phyloP scores from a whole-genome alignment of 2,888 invertebrate genomes.

The Prostheceraeus crozeri region DNA sequence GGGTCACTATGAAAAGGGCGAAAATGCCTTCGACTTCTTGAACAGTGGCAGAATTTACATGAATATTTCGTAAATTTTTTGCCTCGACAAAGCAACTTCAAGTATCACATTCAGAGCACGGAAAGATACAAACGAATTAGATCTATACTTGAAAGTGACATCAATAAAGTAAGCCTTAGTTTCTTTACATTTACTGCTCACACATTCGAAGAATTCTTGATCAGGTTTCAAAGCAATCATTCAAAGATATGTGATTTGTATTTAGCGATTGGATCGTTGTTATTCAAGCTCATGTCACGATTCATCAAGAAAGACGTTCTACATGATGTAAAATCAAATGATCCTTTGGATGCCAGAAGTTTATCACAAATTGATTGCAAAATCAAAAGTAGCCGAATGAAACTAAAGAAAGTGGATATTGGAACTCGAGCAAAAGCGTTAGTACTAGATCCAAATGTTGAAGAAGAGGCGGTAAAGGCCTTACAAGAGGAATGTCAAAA shows the following conservation, averaged over 20 bases:
- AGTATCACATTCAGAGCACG: neutral
- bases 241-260: too few relatives aligned
- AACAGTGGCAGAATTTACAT: constrained; percentile 20
- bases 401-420: constrained; percentile 6
- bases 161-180: neutral
- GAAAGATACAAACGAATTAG: constrained; percentile 14
- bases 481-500: neutral
- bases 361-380: too few relatives aligned
- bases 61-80: constrained; percentile 24
- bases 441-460: constrained; percentile 7
- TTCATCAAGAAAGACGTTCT: too few relatives aligned
- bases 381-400: too few relatives aligned
- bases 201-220: constrained; percentile 17
- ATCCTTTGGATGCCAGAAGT: too few relatives aligned
- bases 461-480: neutral
- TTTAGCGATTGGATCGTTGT: too few relatives aligned
- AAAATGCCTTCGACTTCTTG: constrained; percentile 1
- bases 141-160: neutral
- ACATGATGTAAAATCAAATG: too few relatives aligned
- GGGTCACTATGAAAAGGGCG: neutral
- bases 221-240: too few relatives aligned
- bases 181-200: constrained; percentile 22
- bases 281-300: too few relatives aligned
- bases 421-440: constrained; percentile 19
- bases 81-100: constrained; percentile 11